Evolutionary conservation across 2,113 vertebrate species (phyloP), one percentile per base, ranked within the genome.

Genomic region (Athene noctua): DNA sequence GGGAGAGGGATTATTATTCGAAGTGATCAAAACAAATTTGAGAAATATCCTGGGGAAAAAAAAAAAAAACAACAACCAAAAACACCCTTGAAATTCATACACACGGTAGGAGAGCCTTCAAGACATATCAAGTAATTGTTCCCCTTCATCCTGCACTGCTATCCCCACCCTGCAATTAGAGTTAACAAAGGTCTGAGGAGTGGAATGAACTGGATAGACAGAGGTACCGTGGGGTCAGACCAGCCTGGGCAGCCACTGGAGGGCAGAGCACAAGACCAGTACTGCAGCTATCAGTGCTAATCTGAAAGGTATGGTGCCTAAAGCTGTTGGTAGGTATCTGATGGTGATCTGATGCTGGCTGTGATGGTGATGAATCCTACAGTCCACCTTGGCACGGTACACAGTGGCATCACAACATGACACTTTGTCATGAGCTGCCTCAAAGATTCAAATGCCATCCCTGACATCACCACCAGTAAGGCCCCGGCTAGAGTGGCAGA

Each of bases 361-460:
- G 32, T 78, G 81, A 27, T 5, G 19, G 15, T 55, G 61, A 32
- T 83, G 78, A 65, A 59, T 54, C n/a, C 67, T 46, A 8, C 5
- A 63, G 17, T 4, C 49, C n/a, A 49, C 49, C 59, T 30, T 0
- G 5, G 42, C 1, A 2, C 54, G 65, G 44, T 9, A 46, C 1
- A 3, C 34, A 34, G 30, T 3, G 20, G 55, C 72, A 80, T 29
- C 49, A 65, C n/a, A 44, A 38, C 4, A 21, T 0, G 19, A 19
- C 34, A 58, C 23, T 26, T 67, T 90, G 82, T 30, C n/a, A 55
- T 3, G 7, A 93, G 44, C 42, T 49, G 51, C 62, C 46, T 71
- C 40, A 49, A 26, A 70, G 62, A 44, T 32, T 44, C 40, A 49
- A 65, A 32, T 29, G 54, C 8, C 66, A 59, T 20, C 40, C n/a